These are phyloP conservation scores for Chironomus tepperi DNA, from an alignment of 1,140 invertebrate genomes.

Conservation along the genomic window DNA sequence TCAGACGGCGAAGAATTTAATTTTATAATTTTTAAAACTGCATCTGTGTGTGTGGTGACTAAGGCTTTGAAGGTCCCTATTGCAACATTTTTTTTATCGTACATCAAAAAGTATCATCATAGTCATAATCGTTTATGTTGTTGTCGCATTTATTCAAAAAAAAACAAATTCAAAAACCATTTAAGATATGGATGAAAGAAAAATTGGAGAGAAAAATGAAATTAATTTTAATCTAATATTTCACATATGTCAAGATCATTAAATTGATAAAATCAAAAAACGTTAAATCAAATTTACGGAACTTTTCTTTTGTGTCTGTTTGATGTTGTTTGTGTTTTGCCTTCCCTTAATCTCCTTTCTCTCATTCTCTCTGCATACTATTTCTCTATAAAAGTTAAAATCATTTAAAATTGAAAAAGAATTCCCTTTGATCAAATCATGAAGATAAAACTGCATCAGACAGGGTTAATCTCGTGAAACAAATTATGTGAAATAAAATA, in stretches of 20 bases:
- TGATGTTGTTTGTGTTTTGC: neutral
- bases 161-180: neutral
- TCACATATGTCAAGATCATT: conserved; percentile 8
- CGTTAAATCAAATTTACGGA: neutral
- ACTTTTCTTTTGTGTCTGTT: neutral
- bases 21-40: no score
- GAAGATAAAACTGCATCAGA: conserved; percentile 1
- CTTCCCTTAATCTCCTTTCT: neutral
- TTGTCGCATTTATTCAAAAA: neutral
- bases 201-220: neutral
- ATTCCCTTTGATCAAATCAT: neutral
- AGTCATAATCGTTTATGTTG: neutral
- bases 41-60: no score
- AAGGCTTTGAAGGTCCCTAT: no score
- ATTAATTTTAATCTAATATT: conserved; percentile 10
- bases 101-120: neutral
- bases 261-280: neutral
- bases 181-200: neutral
- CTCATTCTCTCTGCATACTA: no score
- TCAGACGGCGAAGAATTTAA: no score
- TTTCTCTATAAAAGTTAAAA: neutral
- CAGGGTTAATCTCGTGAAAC: neutral
- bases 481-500: neutral
- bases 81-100: neutral
- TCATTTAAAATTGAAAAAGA: neutral